phyloP scores from a whole-genome alignment of 2,888 invertebrate species.

The Cartodere bifasciata region DNA sequence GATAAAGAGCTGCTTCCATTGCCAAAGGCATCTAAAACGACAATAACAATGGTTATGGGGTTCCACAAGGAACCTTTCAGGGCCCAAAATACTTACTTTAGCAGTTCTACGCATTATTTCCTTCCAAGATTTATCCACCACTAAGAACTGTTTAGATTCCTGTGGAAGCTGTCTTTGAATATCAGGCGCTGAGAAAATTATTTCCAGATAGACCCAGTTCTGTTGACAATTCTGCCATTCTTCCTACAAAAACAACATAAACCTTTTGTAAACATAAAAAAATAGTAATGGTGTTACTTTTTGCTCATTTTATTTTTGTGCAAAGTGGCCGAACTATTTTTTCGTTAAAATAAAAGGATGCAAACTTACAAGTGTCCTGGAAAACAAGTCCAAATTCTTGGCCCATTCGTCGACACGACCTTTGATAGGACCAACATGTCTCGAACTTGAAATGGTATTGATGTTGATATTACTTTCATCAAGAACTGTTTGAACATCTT shows the following conservation, averaged over 20 bases:
- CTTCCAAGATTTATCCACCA: constrained; percentile 84
- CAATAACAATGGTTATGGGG: not conserved
- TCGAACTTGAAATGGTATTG: constrained; percentile 75
- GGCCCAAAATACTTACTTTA: constrained; percentile 40
- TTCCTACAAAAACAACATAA: constrained; percentile 56
- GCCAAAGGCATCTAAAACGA: constrained; percentile 55
- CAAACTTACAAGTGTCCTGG: constrained; percentile 58
- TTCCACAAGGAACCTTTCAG: no score
- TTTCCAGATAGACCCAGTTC: constrained; percentile 90
- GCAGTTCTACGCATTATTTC: constrained; percentile 73
- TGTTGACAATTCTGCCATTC: constrained; percentile 82
- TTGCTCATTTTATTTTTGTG: no score
- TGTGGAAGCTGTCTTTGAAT: constrained; percentile 86
- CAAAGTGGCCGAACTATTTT: no score
- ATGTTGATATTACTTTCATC: constrained; percentile 82
- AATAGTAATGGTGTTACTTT: no score
- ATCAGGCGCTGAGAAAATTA: constrained; percentile 88
- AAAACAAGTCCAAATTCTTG: constrained; percentile 61
- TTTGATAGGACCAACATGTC: constrained; percentile 76
- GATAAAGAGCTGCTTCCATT: constrained; percentile 64
- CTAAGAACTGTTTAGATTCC: constrained; percentile 74
- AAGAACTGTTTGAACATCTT: constrained; percentile 67
- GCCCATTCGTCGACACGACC: constrained; percentile 74
- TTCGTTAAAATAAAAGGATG: constrained; percentile 2
- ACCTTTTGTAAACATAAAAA: no score